These are phyloP conservation scores for Triplophysa dalaica DNA, from an alignment of 2,113 vertebrate species.

Conservation along the genomic window DNA sequence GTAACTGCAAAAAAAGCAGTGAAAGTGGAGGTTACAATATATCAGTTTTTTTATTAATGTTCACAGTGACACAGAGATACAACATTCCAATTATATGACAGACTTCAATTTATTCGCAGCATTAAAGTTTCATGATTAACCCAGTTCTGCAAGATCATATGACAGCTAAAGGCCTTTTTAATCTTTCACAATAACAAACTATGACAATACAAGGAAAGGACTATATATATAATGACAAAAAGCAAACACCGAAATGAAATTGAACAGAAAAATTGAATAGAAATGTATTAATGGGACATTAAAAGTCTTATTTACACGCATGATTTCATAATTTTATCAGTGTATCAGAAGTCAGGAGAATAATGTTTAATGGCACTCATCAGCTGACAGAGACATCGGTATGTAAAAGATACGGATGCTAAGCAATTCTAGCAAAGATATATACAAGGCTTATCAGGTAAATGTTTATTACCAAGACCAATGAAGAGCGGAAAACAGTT, in stretches of 20 bases:
- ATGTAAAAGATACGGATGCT: neutral
- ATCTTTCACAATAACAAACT: neutral
- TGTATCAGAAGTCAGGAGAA: neutral
- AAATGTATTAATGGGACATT: no score
- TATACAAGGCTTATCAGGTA: neutral
- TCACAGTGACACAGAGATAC: neutral
- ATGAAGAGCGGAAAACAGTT: constrained; percentile 27
- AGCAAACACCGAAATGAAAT: neutral
- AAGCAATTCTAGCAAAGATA: neutral
- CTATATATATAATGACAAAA: neutral
- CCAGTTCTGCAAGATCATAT: constrained; percentile 28
- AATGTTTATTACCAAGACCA: neutral
- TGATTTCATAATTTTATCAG: no score
- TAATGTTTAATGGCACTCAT: constrained; percentile 4
- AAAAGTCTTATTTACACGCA: no score
- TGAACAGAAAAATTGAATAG: no score
- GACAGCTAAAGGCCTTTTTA: neutral
- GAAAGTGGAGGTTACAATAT: neutral
- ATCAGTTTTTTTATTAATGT: no score
- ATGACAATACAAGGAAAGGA: neutral
- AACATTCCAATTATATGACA: neutral
- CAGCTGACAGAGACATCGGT: constrained; percentile 9
- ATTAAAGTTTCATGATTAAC: constrained; percentile 41
- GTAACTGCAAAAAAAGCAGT: neutral
- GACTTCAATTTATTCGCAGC: neutral